phyloP scores from a whole-genome alignment of 2,888 invertebrate species.

The Pammene fasciana region DNA sequence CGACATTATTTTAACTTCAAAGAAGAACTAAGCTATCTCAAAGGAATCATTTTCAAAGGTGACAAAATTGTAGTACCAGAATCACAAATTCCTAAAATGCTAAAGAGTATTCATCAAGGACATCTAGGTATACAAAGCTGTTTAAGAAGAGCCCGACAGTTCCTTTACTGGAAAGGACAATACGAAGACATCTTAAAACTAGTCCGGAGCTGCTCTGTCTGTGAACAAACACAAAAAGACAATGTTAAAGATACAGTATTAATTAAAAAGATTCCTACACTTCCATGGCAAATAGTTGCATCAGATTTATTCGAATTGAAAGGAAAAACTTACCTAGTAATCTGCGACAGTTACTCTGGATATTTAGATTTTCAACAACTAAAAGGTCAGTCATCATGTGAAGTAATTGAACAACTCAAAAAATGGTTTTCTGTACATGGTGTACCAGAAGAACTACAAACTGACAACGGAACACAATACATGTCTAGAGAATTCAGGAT shows the following conservation, averaged over 20 bases:
- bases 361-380: constrained; percentile 27
- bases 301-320: constrained; percentile 25
- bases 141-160: constrained; percentile 40
- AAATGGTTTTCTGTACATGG: constrained; percentile 32
- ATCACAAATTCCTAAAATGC: constrained; percentile 36
- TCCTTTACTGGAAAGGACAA: constrained; percentile 40
- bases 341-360: constrained; percentile 37
- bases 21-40: constrained; percentile 30
- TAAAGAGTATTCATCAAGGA: constrained; percentile 39
- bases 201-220: constrained; percentile 16
- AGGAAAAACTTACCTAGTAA: constrained; percentile 18
- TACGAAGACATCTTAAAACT: constrained; percentile 27
- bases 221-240: constrained; percentile 16
- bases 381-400: constrained; percentile 23
- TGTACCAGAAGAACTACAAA: constrained; percentile 42
- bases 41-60: constrained; percentile 42
- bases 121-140: constrained; percentile 41
- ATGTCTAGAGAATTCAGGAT: constrained; percentile 34
- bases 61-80: constrained; percentile 39
- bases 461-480: constrained; percentile 37
- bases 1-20: constrained; percentile 34
- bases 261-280: constrained; percentile 35
- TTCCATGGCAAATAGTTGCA: constrained; percentile 43
- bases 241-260: background rate
- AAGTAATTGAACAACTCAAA: constrained; percentile 39